phyloP scores from a whole-genome alignment of 2,113 vertebrate species.

The Potamarius usumacintae region DNA sequence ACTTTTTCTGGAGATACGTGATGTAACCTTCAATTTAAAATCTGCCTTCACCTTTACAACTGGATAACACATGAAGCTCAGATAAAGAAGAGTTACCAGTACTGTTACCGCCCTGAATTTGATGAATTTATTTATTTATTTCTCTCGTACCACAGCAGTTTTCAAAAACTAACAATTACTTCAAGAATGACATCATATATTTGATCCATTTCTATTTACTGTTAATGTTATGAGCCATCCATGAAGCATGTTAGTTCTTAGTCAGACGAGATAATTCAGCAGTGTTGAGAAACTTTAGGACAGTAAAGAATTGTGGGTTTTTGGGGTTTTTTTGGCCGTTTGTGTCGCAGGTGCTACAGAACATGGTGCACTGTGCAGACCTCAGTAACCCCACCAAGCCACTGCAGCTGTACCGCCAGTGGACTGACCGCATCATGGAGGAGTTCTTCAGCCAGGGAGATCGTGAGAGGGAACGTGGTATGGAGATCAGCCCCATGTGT shows the following conservation, averaged over 20 bases:
- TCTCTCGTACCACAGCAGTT: neutral
- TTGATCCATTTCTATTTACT: no score
- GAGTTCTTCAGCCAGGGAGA: conserved; percentile 98
- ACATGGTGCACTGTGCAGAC: conserved; percentile 99
- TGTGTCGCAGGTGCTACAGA: conserved; percentile 88
- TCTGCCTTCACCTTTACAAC: neutral
- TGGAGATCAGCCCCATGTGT: conserved; percentile 99
- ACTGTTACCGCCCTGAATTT: neutral
- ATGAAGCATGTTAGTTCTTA: neutral
- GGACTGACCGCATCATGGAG: conserved; percentile 99
- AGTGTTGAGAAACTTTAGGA: neutral
- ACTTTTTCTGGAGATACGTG: neutral
- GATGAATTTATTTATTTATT: neutral
- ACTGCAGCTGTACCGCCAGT: conserved; percentile 92
- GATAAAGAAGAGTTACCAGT: neutral
- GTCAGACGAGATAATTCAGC: neutral
- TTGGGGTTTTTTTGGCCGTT: neutral
- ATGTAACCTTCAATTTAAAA: neutral
- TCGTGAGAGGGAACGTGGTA: conserved; percentile 92
- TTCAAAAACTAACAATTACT: neutral
- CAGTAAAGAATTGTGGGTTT: neutral
- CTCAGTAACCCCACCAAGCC: conserved; percentile 98
- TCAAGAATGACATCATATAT: neutral
- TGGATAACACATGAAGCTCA: neutral
- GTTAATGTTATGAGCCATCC: no score